Percentiles rank a stretch among this genome's conserved stretches.
These are phyloP conservation scores for Hydropsyche betteni DNA, from an alignment of 2,888 invertebrate species.

Conservation along the genomic window DNA sequence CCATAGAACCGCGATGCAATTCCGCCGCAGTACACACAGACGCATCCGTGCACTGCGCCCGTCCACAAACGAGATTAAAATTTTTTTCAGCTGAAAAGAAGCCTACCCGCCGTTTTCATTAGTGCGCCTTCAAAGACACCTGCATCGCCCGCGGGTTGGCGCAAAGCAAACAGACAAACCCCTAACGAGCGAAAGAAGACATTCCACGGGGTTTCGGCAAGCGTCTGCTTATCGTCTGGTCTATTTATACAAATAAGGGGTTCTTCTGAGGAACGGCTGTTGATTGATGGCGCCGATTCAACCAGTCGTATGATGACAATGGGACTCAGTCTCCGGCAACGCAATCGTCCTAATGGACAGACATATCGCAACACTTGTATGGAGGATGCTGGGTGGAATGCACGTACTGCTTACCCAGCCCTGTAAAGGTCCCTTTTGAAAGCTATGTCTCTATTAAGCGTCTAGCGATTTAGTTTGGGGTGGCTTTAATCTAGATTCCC, in stretches of 20 bases:
- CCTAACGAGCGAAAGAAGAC: conserved; percentile 2
- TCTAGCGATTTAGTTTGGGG: conserved; percentile 1
- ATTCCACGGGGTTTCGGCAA: background rate
- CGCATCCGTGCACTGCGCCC: background rate
- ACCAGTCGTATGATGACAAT: conserved; percentile 32
- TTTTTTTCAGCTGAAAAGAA: conserved; percentile 11
- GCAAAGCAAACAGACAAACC: background rate
- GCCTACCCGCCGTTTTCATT: conserved; percentile 16
- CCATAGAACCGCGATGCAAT: no score
- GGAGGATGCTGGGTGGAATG: background rate
- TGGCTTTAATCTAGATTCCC: conserved; percentile 18
- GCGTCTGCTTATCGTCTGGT: background rate
- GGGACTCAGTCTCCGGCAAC: conserved; percentile 24
- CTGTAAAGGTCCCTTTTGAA: background rate
- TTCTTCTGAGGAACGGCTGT: conserved; percentile 38
- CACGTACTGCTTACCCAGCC: background rate
- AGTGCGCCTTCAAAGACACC: conserved; percentile 22
- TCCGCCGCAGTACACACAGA: conserved; percentile 4
- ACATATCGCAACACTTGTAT: background rate
- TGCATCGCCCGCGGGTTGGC: background rate
- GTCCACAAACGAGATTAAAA: conserved; percentile 10
- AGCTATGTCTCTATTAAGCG: conserved; percentile 32
- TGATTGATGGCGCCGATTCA: conserved; percentile 45
- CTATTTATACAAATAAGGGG: conserved; percentile 40
- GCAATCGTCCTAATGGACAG: conserved; percentile 42